Conservation (phyloP, 1,140 invertebrate species). For the Aethina tumida region DNA sequence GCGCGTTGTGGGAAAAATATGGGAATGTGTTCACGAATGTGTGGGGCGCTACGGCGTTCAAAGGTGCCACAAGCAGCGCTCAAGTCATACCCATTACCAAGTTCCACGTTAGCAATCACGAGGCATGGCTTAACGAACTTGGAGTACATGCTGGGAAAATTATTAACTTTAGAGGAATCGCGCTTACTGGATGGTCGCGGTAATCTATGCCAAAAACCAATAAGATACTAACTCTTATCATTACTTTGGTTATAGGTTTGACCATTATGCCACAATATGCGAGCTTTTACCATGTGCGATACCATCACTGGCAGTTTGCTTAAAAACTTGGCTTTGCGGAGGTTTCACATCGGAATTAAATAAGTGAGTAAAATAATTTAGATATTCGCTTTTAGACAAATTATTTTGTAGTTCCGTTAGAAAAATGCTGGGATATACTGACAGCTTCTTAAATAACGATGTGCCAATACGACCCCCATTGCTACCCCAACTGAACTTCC, state of each 20-base stretch:
- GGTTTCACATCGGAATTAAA: conserved; percentile 40
- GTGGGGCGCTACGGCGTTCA: conserved; percentile 84
- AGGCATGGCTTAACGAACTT: conserved; percentile 51
- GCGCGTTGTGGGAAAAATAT: conserved; percentile 65
- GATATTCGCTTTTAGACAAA: too few species aligned
- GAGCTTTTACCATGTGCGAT: conserved; percentile 70
- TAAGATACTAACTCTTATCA: background rate
- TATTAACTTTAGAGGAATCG: conserved; percentile 48
- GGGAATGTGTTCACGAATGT: conserved; percentile 68
- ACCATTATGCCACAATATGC: conserved; percentile 83
- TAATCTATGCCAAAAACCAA: background rate
- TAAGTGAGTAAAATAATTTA: conserved; percentile 35
- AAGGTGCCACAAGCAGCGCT: conserved; percentile 54
- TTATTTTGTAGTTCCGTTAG: conserved; percentile 30
- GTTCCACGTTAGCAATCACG: conserved; percentile 58
- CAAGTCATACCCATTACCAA: conserved; percentile 44
- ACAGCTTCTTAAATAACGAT: conserved; percentile 30
- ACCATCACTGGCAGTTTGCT: conserved; percentile 54
- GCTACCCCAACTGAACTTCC: conserved; percentile 45
- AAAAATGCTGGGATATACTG: conserved; percentile 41
- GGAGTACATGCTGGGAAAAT: conserved; percentile 40
- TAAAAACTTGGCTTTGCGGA: conserved; percentile 45
- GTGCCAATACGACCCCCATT: conserved; percentile 34
- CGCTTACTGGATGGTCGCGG: conserved; percentile 59
- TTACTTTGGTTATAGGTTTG: conserved; percentile 50